Evolutionary conservation across 2,113 vertebrate species (phyloP), one percentile per base, ranked within the genome.

Genomic region (Ascaphus truei): DNA sequence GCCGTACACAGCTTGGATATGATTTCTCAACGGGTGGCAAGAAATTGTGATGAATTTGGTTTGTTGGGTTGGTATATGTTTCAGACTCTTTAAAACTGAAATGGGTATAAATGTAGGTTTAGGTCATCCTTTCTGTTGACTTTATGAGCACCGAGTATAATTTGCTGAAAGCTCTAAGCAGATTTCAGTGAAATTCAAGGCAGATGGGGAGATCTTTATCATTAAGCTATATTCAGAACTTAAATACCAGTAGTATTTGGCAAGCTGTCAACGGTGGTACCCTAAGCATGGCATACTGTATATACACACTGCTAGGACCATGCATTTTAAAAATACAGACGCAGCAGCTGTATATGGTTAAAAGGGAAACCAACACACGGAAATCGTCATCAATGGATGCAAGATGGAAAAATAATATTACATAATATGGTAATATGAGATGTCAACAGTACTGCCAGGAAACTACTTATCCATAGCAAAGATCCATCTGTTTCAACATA

Each of bases 401-500:
- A 69, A 60, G 31, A 51, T 41, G 16, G 4, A n/a, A 37, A 31
- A 51, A 39, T 41, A 45, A 52, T 60, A 69, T 52, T 69, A 31
- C 56, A 61, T 69, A 60, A 69, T 31, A 52, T 37, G 51, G 26
- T 10, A 60, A 69, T 69, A 43, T 25, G 52, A 60, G 29, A 60
- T 61, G 67, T 61, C 67, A 52, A 50, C 61, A 41, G 47, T 33
- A 59, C 11, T 52, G 43, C 66, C 66, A 69, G 45, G 34, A 25
- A 59, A 60, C 59, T 59, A 48, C 39, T 48, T 59, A 34, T 50
- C 30, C 34, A 37, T 23, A 41, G 45, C 55, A 69, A 45, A 30
- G 36, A 30, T 26, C 67, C 67, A 69, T 69, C 67, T 69, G 67
- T 69, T 48, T 52, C 67, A 41, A 31, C 67, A 52, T 69, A 69